Conservation (phyloP, 2,888 invertebrate genomes). For the Tiphia femorata region DNA sequence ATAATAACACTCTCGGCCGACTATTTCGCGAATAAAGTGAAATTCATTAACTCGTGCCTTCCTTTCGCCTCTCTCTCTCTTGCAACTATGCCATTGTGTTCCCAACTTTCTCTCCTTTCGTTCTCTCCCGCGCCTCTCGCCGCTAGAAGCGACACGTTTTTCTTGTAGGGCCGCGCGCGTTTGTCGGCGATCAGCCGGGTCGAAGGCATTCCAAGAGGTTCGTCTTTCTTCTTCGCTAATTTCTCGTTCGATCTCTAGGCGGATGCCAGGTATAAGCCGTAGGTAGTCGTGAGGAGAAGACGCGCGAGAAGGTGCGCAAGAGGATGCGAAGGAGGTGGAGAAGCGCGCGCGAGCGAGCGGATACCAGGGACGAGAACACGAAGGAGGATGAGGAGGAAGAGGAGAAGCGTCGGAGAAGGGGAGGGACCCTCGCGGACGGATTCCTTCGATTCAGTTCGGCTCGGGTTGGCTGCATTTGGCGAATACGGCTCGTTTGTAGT, state of each 20-base stretch:
- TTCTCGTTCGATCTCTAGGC: slow-evolving; percentile 35
- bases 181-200: slow-evolving; percentile 10
- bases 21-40: too few species aligned
- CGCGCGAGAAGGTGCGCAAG: slow-evolving; percentile 10
- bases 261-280: slow-evolving; percentile 32
- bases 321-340: slow-evolving; percentile 3
- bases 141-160: slow-evolving; percentile 10
- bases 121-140: too few species aligned
- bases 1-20: too few species aligned
- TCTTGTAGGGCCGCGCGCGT: slow-evolving; percentile 2
- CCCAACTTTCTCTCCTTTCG: background rate
- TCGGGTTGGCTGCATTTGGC: slow-evolving; percentile 64
- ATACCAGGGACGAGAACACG: too few species aligned
- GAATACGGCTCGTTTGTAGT: slow-evolving; percentile 64
- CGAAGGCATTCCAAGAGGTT: slow-evolving; percentile 31
- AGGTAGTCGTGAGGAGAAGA: slow-evolving; percentile 26
- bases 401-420: slow-evolving; percentile 6
- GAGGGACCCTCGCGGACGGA: slow-evolving; percentile 42
- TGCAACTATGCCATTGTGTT: too few species aligned
- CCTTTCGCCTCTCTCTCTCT: too few species aligned
- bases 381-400: too few species aligned
- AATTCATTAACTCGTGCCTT: too few species aligned
- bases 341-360: slow-evolving; percentile 3
- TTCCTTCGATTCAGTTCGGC: slow-evolving; percentile 62
- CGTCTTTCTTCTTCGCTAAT: slow-evolving; percentile 38